Evolutionary conservation across 2,113 vertebrate species (phyloP), one percentile per base, ranked within the genome.

Genomic region (Rhea pennata): DNA sequence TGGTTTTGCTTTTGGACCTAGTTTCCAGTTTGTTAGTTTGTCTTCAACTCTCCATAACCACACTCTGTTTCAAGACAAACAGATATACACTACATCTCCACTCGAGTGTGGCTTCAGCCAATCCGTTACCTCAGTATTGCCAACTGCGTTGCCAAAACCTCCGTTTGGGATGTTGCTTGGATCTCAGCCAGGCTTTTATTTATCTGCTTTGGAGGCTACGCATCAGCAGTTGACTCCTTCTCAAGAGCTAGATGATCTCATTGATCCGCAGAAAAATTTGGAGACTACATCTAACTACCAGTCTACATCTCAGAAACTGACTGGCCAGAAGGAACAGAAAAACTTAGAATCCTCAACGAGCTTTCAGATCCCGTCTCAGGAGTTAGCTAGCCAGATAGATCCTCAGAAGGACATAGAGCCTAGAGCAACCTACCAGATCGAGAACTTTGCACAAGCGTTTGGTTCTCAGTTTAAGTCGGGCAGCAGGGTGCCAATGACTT

Each of bases 391-490:
- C 98, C 98, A 98, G 87, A 98, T 99, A 95, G 99, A 99, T 95
- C 98, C 98, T 94, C 99, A 99, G 96, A 99, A 99, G 97, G 99
- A 99, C 93, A 92, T 98, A 95, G 98, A 99, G 97, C 98, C 98
- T 95, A 98, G 98, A 98, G 98, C 98, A 96, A 99, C 99, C 4
- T 99, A 99, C 98, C 99, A 99, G 99, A 99, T 99, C 22, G 99
- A 99, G 98, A 99, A 99, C 99, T 99, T 99, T 92, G 99, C 99
- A 98, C 99, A 99, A 98, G 99, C 99, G 76, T 99, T 99, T 73
- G 99, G 99, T 97, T 99, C 99, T 98, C 99, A 99, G 98, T 99
- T 99, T 97, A 99, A 99, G 98, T 98, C 99, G 96, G 99, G 99
- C 96, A 98, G 99, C 97, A 98, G 98, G 98, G 99, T 99, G 98